Evolutionary conservation across 1,140 invertebrate genomes (phyloP), one percentile per base, ranked within the genome.

Genomic region (Phenacoccus solenopsis): DNA sequence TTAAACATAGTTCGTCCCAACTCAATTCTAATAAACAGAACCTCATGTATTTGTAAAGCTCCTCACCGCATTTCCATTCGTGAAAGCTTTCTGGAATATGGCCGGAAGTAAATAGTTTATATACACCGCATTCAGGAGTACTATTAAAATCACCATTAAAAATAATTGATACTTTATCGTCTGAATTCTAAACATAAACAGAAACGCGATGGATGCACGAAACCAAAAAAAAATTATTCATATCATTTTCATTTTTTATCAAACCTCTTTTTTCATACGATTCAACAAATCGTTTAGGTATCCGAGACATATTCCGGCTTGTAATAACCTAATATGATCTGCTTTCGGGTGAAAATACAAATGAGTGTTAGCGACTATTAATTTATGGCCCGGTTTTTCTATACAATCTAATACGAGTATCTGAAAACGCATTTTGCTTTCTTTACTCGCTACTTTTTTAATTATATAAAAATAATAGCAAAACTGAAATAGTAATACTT

Each of bases 341-440:
- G 91, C 89, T 78, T 90, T 85, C 1, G 92, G 91, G 76, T 93
- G 89, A 76, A 94, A 97, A 78, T 93, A 97, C 20, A 97, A 82
- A 82, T 98, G 95, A 0, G 92, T 96, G 76, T 94, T 96, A 24
- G 86, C 91, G 68, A 94, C 82, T 69, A 94, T 76, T 30, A 94
- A 70, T 69, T 64, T 20, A 21, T 69, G 49, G 27, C 67, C 67
- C 27, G 59, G 59, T 24, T 64, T 64, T 16, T 64, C 59, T 24
- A 64, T 5, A 27, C 13, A 64, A 25, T 24, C 21, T 4, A 64
- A 20, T 25, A 64, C 10, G 22, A 64, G 59, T 24, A 64, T 27
- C 59, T 64, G 25, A 16, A 64, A 64, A 16, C 38, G 16, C 4
- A 49, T 49, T 10, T 49, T 16, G 38, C n/a, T n/a, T n/a, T n/a